Percentiles rank a stretch among this genome's conserved stretches.
Evolutionary conservation across 2,797 vertebrate genomes (phyloP).

Genomic region (Ara ararauna): DNA sequence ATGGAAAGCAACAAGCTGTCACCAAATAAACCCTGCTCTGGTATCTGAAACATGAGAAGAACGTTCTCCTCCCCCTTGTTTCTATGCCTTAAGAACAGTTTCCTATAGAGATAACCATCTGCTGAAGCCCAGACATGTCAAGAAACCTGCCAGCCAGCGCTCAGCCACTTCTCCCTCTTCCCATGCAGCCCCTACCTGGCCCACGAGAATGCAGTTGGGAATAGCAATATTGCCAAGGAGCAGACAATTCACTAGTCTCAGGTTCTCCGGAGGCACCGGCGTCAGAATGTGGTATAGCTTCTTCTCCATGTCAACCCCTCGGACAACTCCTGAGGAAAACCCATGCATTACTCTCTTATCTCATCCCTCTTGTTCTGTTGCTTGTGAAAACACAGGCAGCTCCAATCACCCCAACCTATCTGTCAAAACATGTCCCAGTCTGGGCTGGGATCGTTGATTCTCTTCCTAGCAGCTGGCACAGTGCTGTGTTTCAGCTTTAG

Average conservation of each 20-base stretch:
- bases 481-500: neutral
- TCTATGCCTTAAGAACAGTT: neutral
- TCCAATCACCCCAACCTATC: rapidly evolving
- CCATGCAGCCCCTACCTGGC: constrained; percentile 80
- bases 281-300: constrained; percentile 90
- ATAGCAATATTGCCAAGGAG: constrained; percentile 86
- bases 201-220: constrained; percentile 85
- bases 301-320: constrained; percentile 88
- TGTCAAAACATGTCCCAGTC: neutral
- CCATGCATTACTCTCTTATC: neutral
- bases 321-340: constrained; percentile 84
- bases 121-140: neutral
- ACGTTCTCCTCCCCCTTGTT: neutral
- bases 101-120: neutral
- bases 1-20: neutral
- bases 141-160: neutral
- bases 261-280: constrained; percentile 81
- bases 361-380: neutral
- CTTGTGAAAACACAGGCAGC: neutral
- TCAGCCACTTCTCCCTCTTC: neutral
- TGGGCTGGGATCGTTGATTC: neutral
- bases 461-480: neutral
- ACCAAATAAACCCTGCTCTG: neutral
- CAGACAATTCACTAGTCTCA: constrained; percentile 91
- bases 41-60: neutral